Conservation (phyloP, 2,113 vertebrate species). For the Nibea coibor region DNA sequence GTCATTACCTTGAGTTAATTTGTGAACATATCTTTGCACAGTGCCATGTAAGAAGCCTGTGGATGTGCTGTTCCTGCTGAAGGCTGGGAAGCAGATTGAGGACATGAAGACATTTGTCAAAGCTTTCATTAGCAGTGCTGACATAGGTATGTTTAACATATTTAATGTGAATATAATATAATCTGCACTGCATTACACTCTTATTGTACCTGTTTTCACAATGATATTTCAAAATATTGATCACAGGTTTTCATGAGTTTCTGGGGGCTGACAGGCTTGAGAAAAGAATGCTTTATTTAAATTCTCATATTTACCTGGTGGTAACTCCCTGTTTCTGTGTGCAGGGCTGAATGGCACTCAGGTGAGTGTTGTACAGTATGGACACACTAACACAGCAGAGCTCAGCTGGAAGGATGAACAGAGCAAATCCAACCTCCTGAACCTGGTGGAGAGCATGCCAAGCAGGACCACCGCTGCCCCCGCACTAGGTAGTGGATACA, state of each 20-base stretch:
- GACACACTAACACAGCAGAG: constrained; percentile 83
- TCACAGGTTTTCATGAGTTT: no score
- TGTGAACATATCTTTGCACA: constrained; percentile 65
- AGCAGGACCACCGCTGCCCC: constrained; percentile 51
- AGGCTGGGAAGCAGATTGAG: constrained; percentile 86
- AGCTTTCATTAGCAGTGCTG: constrained; percentile 85
- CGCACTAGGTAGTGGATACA: constrained; percentile 71
- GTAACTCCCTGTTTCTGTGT: constrained; percentile 16
- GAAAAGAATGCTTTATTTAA: neutral
- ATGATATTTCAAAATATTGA: neutral
- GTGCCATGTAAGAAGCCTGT: constrained; percentile 88
- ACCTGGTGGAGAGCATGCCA: constrained; percentile 77
- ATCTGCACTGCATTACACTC: neutral
- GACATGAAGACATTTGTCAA: constrained; percentile 91
- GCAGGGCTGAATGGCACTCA: constrained; percentile 85
- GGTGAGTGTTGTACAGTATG: constrained; percentile 91
- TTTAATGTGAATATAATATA: neutral
- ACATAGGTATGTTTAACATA: constrained; percentile 82
- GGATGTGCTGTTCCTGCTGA: constrained; percentile 92
- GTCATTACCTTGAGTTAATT: constrained; percentile 8
- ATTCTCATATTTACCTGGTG: neutral
- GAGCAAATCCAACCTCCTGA: constrained; percentile 79
- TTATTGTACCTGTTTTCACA: neutral
- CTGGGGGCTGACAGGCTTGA: neutral
- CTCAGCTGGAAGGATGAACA: constrained; percentile 86